A percentile compares a stretch with the other conserved stretches of the same genome.
Conservation (phyloP, 1,140 invertebrate species). For the Drosophila watanabei region DNA sequence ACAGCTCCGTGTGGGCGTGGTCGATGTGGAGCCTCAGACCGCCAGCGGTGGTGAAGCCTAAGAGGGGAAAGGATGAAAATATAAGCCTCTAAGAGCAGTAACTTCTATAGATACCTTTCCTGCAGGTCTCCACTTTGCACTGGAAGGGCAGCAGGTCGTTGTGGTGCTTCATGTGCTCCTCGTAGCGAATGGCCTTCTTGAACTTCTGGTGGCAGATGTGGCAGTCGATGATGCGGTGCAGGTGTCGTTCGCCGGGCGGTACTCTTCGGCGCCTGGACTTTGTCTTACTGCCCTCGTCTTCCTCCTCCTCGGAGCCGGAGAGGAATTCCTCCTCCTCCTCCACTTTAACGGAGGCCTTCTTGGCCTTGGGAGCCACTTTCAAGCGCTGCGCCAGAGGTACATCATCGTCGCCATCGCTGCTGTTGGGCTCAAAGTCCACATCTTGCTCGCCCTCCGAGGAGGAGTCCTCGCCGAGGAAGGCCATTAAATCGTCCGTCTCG, state of each 20-base stretch:
- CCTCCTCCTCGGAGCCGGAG: conserved; percentile 24
- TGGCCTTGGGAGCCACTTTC: conserved; percentile 13
- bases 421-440: conserved; percentile 60
- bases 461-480: conserved; percentile 42
- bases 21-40: conserved; percentile 77
- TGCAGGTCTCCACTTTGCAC: conserved; percentile 72
- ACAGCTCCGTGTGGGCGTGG: conserved; percentile 75
- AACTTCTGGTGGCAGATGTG: conserved; percentile 83
- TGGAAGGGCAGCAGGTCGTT: conserved; percentile 79
- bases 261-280: conserved; percentile 62
- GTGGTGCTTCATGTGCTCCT: conserved; percentile 83
- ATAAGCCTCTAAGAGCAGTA: background rate
- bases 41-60: conserved; percentile 76
- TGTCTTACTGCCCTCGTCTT: conserved; percentile 32
- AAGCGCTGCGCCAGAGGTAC: conserved; percentile 70
- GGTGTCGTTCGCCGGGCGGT: conserved; percentile 59
- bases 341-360: background rate
- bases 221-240: conserved; percentile 78
- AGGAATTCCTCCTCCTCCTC: conserved; percentile 25
- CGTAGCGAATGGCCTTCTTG: conserved; percentile 77
- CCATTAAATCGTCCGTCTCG: conserved; percentile 27
- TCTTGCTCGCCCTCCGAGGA: conserved; percentile 48
- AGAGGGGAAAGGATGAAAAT: background rate
- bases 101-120: conserved; percentile 40
- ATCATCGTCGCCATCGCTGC: conserved; percentile 72